A percentile compares a stretch with the other conserved stretches of the same genome.
Evolutionary conservation across 64 coral and sea anemone species (phyloP).

Genomic region (Astreopora myriophthalma): DNA sequence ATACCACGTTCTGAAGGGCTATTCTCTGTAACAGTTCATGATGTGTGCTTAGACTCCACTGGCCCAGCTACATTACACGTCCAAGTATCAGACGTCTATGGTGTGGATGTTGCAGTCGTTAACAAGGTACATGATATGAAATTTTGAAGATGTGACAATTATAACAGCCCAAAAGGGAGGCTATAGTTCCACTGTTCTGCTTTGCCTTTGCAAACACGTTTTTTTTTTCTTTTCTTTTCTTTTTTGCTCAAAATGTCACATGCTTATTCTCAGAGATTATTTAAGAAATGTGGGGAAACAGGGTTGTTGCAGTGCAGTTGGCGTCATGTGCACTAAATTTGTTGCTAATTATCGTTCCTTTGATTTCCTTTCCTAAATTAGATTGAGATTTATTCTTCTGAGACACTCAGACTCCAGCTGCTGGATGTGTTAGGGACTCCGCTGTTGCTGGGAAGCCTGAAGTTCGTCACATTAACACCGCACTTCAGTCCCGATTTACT

Average conservation of each 20-base stretch:
- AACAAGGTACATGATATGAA: constrained; percentile 87
- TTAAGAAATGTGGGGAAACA: too few species aligned
- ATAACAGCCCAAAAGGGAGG: too few species aligned
- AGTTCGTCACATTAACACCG: constrained; percentile 69
- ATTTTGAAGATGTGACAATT: not conserved
- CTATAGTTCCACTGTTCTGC: too few species aligned
- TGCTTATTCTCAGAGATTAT: too few species aligned
- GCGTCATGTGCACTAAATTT: too few species aligned
- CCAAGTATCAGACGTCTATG: constrained; percentile 89
- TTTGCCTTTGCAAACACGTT: too few species aligned
- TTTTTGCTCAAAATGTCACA: too few species aligned
- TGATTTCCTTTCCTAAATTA: constrained; percentile 9
- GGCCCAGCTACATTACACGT: constrained; percentile 79
- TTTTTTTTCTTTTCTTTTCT: too few species aligned
- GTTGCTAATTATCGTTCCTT: too few species aligned
- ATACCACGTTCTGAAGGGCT: constrained; percentile 81
- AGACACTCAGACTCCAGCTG: constrained; percentile 68
- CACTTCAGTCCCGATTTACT: constrained; percentile 88
- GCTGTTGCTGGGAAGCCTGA: constrained; percentile 69
- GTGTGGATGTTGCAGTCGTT: constrained; percentile 80
- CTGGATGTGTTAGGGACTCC: constrained; percentile 80
- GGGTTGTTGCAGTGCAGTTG: too few species aligned
- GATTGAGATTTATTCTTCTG: constrained; percentile 86
- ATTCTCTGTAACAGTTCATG: constrained; percentile 83
- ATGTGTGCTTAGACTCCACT: constrained; percentile 92